Percentiles rank a stretch among this genome's conserved stretches.
phyloP scores from a whole-genome alignment of 35 echinoderm and acorn worm species.

The Patiria miniata region DNA sequence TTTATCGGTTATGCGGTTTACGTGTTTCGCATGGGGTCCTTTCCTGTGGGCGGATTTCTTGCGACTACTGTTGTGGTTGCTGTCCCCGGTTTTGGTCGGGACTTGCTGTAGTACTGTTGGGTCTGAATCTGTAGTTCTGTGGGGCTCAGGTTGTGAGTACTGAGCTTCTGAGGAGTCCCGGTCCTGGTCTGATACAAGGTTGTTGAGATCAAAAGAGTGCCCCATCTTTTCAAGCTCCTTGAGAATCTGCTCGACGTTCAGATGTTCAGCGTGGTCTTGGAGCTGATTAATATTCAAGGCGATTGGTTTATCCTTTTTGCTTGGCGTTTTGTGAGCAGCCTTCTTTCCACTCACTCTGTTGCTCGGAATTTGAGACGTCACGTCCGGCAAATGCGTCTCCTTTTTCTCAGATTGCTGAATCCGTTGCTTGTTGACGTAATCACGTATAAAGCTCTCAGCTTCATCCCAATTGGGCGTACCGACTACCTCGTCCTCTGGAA shows the following conservation, averaged over 20 bases:
- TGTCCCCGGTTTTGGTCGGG: not conserved
- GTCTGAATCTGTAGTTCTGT: not conserved
- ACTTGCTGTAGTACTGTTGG: not conserved
- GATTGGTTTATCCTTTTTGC: not conserved
- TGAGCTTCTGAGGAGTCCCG: not conserved
- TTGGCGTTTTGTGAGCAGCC: not conserved
- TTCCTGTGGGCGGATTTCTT: too few species aligned
- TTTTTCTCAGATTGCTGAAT: not conserved
- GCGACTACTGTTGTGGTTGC: too few species aligned
- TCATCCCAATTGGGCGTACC: not conserved
- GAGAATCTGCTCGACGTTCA: not conserved
- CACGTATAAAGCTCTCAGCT: not conserved
- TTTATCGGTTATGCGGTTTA: not conserved
- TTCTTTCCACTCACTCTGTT: not conserved
- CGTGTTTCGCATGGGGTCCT: not conserved
- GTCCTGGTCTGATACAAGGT: not conserved
- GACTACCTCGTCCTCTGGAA: not conserved
- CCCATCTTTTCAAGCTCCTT: conserved; percentile 3
- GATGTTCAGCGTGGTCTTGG: not conserved
- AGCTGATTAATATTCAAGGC: not conserved
- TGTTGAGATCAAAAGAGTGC: not conserved
- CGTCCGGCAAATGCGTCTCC: not conserved
- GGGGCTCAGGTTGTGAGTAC: not conserved
- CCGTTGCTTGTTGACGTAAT: conserved; percentile 5
- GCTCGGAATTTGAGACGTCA: not conserved